Percentiles rank a stretch among this genome's conserved stretches.
These are phyloP conservation scores for Chionomys nivalis DNA, from an alignment of 2,113 vertebrate genomes.

Conservation along the genomic window DNA sequence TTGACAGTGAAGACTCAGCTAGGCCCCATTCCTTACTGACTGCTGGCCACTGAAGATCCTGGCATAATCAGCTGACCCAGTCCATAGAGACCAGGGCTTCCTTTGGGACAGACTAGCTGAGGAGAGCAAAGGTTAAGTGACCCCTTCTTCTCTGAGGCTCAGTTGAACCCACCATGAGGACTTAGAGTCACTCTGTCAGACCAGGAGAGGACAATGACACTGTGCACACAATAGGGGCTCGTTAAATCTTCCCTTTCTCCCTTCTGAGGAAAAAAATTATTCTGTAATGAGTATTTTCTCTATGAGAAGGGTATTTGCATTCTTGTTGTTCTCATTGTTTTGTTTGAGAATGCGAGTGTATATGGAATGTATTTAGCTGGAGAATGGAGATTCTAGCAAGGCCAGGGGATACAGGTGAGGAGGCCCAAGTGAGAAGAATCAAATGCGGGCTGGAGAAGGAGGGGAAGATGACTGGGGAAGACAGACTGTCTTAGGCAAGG, in stretches of 20 bases:
- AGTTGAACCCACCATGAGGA: fast-evolving
- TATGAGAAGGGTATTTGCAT: background rate
- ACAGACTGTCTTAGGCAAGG: background rate
- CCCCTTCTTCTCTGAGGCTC: background rate
- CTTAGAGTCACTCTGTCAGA: background rate
- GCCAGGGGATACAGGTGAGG: background rate
- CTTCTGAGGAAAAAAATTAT: background rate
- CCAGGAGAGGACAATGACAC: background rate
- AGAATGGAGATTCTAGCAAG: no score
- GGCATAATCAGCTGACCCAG: background rate
- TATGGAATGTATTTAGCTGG: background rate
- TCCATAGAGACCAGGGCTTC: background rate
- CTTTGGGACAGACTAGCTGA: fast-evolving
- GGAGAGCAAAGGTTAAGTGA: background rate
- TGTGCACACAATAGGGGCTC: background rate
- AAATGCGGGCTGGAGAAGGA: no score
- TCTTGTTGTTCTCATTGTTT: background rate
- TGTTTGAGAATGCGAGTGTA: background rate
- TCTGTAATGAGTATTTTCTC: background rate
- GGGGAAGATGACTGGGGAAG: background rate
- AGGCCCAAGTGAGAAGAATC: background rate
- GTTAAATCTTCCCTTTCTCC: background rate
- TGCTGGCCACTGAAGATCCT: fast-evolving
- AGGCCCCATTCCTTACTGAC: background rate
- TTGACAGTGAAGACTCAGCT: background rate